Evolutionary conservation across 1,140 invertebrate genomes (phyloP), one percentile per base, ranked within the genome.

Genomic region (Diorhabda carinulata): DNA sequence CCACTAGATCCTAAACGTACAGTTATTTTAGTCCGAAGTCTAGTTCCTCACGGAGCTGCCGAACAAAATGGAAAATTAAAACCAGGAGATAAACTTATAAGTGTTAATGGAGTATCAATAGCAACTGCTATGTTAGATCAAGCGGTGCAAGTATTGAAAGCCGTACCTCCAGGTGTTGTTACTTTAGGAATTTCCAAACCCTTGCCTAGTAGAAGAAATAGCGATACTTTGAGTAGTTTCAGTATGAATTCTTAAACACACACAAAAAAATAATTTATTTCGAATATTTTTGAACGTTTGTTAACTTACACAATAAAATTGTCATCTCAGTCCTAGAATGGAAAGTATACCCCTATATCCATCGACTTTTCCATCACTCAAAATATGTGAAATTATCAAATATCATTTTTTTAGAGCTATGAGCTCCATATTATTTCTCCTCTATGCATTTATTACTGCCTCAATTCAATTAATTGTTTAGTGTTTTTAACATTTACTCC

Each of bases 11-110:
- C 91, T 4, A 88, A 90, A 72, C 91, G 93, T 71, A 96, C 94
- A 64, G 93, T 98, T 43, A 98, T 98, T 80, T 95, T 98, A 43
- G 94, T 98, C 67, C 85, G 95, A 68, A 95, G 93, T 79, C 85
- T 98, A 58, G 96, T 98, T 42, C 95, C 95, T 42, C 93, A 94
- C 70, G 94, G 96, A 63, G 90, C 94, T 43, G 93, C 95, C 43
- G 91, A 96, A 82, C 87, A 89, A 76, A 91, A 95, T 82, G 92
- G 95, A 60, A 86, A 92, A 58, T 88, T 98, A 58, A 92, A 95
- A 70, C 95, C 96, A 3, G 96, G 96, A 41, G 96, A 98, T 89
- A 45, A 67, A n/a, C 57, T 76, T 25, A 72, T 74, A n/a, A 74
- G 70, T 56, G 72, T 76, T 25, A 72, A 76, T 47, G 69, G 59